Evolutionary conservation across 2,113 vertebrate species (phyloP).

Genomic region (Phasianus colchicus): DNA sequence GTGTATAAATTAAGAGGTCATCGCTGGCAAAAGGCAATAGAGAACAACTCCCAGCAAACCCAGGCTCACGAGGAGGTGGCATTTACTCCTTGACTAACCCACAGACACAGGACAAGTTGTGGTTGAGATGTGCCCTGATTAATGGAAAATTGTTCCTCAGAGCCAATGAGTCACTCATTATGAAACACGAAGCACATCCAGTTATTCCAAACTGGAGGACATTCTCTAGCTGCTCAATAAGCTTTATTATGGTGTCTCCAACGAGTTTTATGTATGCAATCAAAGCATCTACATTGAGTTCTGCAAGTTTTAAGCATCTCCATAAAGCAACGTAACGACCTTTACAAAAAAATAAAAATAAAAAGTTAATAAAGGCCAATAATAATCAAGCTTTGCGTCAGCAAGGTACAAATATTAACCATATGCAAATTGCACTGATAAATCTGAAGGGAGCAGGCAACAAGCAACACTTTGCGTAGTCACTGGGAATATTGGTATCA

Average conservation of each 20-base stretch:
- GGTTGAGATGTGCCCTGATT: neutral
- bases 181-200: neutral
- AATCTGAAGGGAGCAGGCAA: neutral
- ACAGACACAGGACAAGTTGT: neutral
- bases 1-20: neutral
- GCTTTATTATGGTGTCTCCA: slow-evolving; percentile 41
- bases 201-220: neutral
- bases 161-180: neutral
- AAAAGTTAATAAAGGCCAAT: slow-evolving; percentile 43
- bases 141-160: neutral
- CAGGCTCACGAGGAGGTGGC: neutral
- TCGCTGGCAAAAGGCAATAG: neutral
- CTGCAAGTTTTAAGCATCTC: slow-evolving; percentile 48
- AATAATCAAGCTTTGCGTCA: slow-evolving; percentile 3
- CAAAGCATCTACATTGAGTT: neutral
- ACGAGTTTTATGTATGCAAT: slow-evolving; percentile 38
- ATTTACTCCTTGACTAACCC: neutral
- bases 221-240: slow-evolving; percentile 25
- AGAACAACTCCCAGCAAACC: neutral
- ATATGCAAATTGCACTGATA: slow-evolving; percentile 6
- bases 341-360: neutral
- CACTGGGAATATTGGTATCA: neutral
- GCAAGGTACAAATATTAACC: slow-evolving; percentile 17
- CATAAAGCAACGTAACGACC: slow-evolving; percentile 43
- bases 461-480: neutral